Base-by-base conservation (phyloP, 2,888 invertebrate species). In the Conomelus anceps region DNA sequence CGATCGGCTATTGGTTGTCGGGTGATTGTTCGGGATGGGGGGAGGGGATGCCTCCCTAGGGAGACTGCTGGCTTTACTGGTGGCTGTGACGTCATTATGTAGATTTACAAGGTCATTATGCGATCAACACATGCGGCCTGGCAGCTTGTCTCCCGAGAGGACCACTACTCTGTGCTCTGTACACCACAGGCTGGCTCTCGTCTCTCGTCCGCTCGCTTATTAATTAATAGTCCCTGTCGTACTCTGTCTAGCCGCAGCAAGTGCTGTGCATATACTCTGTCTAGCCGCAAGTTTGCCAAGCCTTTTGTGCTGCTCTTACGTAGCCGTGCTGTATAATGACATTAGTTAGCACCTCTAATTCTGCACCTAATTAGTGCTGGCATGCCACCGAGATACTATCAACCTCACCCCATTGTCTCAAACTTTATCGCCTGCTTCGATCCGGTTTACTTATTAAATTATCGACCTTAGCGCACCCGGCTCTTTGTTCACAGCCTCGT, bases 21-120 rank as follows among this genome's bases (percentile, higher is more conserved):
- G 84, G n/a, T n/a, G n/a, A n/a, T n/a, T n/a, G n/a, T n/a, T n/a
- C n/a, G n/a, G n/a, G n/a, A 11, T 26, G 26, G 26, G 4, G 26
- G 26, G 26, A 7, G 26, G 34, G 34, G 34, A 34, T 86, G 86
- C 86, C 26, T 86, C 86, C 86, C 86, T 86, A 0, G 86, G 86
- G 86, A 86, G 86, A 26, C 26, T n/a, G 84, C 84, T 26, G 23
- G 85, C 85, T 85, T 85, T 85, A 20, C 86, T 24, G 24, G 26
- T 23, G 86, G 26, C 26, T 20, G 86, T 86, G 86, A 86, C 86
- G 86, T 86, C 86, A 86, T 86, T 86, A 86, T 86, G 86, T 86
- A 86, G 86, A 86, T 86, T 86, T 86, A 86, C 86, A 86, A 26
- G 86, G 86, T 86, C 86, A 86, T 86, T 86, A 86, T 86, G 86